Evolutionary conservation across 2,797 vertebrate genomes (phyloP), one percentile per base, ranked within the genome.

Genomic region (Ispidina lecontei): DNA sequence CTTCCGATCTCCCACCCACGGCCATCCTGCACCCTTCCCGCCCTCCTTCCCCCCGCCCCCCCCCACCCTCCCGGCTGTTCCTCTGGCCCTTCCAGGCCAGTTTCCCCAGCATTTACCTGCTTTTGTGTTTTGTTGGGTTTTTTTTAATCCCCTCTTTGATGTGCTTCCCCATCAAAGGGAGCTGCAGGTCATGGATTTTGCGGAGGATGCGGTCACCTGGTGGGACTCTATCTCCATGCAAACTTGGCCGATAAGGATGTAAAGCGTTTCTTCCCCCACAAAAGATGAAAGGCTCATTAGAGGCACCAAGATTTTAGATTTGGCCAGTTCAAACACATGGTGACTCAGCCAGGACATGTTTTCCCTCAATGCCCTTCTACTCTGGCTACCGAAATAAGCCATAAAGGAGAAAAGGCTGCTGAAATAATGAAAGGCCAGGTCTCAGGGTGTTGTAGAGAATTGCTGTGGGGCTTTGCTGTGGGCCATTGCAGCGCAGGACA

Each of bases 361-460:
- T 67, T 28, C 22, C 29, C 54, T 4, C 41, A 82, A 67, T 33
- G 29, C 26, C 41, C 5, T 44, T 15, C 25, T 3, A 4, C 31
- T 46, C 44, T 7, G 14, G 9, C 5, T 22, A 3, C 46, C 21
- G 4, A 59, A 62, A 55, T 7, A 26, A 54, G 23, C 9, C 4
- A 0, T 2, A 2, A 68, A 22, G n/a, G 1, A 28, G 14, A 9
- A 69, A 11, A 2, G 9, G 20, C 10, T 65, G 10, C 35, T 16
- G 2, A 29, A 64, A 26, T n/a, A 19, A 23, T 1, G 1, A 54
- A 43, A 26, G 19, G 35, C 28, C 31, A 2, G 46, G 22, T 58
- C 41, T 83, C 26, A 11, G 3, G 14, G 12, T 5, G 22, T 5
- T 2, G 0, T 0, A 2, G 41, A 15, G 26, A 3, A 63, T 49